phyloP scores from a whole-genome alignment of 2,113 vertebrate species.

The Pachyramphus minor region DNA sequence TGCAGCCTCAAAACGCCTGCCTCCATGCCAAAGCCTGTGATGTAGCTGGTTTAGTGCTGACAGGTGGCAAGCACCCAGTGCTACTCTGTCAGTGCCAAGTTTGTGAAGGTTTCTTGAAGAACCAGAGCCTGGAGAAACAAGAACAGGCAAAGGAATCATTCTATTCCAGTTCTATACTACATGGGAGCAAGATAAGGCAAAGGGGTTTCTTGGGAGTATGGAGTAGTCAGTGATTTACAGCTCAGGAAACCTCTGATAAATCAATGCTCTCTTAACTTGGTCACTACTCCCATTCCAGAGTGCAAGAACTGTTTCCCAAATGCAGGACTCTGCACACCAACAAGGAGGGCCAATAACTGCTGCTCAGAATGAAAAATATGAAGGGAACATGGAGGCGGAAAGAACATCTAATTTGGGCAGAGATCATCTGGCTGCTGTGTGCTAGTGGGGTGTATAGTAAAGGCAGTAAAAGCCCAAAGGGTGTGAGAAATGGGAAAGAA shows the following conservation, averaged over 20 bases:
- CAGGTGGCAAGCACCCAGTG: fast-evolving
- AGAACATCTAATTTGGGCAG: not conserved
- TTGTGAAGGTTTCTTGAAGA: not conserved
- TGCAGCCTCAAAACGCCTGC: not conserved
- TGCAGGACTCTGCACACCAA: not conserved
- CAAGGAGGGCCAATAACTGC: not conserved
- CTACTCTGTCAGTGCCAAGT: not conserved
- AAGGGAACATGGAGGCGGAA: not conserved
- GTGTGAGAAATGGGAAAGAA: not conserved
- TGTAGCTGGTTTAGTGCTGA: not conserved
- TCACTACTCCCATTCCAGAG: not conserved
- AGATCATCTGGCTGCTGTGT: not conserved
- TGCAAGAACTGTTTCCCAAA: not conserved
- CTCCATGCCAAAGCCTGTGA: not conserved
- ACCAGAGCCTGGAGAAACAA: not conserved
- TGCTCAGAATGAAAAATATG: not conserved
- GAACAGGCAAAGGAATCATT: not conserved
- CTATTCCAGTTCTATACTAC: not conserved
- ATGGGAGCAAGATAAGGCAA: not conserved
- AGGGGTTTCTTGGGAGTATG: not conserved
- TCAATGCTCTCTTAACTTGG: not conserved
- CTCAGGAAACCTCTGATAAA: not conserved
- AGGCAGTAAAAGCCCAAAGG: not conserved
- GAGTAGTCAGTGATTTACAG: not conserved
- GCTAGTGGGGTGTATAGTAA: not conserved